Base-by-base conservation (phyloP, 2,888 invertebrate genomes). In the Drosophila sordidula region DNA sequence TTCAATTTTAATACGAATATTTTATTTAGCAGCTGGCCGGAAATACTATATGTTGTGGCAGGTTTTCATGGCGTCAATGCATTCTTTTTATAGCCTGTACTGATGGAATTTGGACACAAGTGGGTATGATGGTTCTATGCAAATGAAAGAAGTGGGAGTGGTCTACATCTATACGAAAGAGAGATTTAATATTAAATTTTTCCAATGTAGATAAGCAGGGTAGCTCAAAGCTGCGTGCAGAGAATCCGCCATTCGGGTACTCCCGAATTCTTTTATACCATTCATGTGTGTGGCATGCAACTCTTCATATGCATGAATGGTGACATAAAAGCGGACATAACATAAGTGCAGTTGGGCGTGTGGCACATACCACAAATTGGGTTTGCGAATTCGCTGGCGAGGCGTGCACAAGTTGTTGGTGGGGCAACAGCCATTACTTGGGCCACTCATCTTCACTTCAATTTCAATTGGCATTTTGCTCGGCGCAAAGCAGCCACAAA, bases 391-490 rank as follows among this genome's bases (percentile, higher is more conserved):
- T 71, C 59, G 49, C 64, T 50, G 61, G 58, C 12, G 56, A 47
- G 65, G 75, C 72, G 81, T 71, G 80, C 66, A 64, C 58, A 81
- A 73, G 74, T 70, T 80, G 75, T 82, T 71, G 69, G 70, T 52
- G 57, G 42, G 58, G 39, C 57, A 49, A 39, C n/a, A 36, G 14
- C 22, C 61, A 65, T 68, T 66, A 47, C 65, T 55, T 68, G 63
- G 47, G 55, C 56, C 71, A 75, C 84, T 83, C 84, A 83, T 74
- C 84, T 78, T 52, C 75, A 85, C 85, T 85, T 87, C 79, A 87
- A 81, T 75, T 84, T 75, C 84, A 84, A 89, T 85, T 89, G 89
- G 79, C 85, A 89, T 84, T 88, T 88, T 75, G 41, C 67, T 54
- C 41, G 67, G 74, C 59, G 71, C 71, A 70, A 74, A 69, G 84